These are phyloP conservation scores for Neolamprologus hecqui DNA, from an alignment of 2,113 vertebrate genomes.

Conservation along the genomic window DNA sequence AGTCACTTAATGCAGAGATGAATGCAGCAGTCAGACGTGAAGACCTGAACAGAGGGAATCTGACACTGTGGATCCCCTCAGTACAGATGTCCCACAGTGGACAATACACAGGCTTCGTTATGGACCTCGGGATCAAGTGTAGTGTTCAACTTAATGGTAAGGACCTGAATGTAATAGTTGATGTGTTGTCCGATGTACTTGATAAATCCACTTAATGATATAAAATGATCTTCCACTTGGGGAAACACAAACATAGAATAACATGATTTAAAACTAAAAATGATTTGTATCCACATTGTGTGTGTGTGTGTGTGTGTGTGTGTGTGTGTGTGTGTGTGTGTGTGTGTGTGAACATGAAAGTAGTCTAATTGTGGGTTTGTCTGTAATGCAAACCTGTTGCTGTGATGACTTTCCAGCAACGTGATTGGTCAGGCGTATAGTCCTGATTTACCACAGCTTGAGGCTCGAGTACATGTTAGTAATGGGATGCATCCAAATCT, in stretches of 20 bases:
- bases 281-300: background rate
- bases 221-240: background rate
- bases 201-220: background rate
- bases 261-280: background rate
- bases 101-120: background rate
- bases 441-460: background rate
- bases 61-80: background rate
- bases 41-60: background rate
- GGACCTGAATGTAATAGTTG: no score
- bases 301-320: no score
- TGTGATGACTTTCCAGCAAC: background rate
- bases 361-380: background rate
- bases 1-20: accelerated
- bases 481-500: background rate
- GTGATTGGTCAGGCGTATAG: accelerated
- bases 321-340: background rate
- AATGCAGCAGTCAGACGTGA: background rate
- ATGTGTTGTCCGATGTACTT: no score
- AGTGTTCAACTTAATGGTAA: background rate
- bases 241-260: background rate
- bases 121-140: background rate
- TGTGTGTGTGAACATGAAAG: background rate
- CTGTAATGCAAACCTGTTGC: background rate
- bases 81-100: background rate
- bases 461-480: background rate